phyloP scores from a whole-genome alignment of 2,888 invertebrate species.

The Synergus japonicus region DNA sequence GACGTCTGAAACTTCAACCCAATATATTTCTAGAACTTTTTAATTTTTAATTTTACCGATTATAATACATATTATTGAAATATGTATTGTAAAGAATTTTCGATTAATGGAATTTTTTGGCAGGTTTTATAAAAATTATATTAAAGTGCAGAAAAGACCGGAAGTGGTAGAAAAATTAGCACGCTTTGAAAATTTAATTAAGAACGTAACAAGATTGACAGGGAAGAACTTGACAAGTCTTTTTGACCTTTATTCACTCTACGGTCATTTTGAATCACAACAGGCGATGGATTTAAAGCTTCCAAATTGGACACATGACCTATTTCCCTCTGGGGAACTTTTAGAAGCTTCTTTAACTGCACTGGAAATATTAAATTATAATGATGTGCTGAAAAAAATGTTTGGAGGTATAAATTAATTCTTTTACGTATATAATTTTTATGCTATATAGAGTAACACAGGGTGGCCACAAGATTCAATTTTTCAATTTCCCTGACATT shows the following conservation, averaged over 20 bases:
- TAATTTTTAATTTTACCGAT: too few relatives aligned
- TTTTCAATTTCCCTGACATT: too few relatives aligned
- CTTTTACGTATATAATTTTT: too few relatives aligned
- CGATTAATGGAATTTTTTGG: too few relatives aligned
- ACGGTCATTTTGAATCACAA: slow-evolving; percentile 62
- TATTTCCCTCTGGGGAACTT: slow-evolving; percentile 78
- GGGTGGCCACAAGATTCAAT: too few relatives aligned
- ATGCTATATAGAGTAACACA: too few relatives aligned
- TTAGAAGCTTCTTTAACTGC: slow-evolving; percentile 79
- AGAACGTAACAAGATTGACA: slow-evolving; percentile 13
- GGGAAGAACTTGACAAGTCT: slow-evolving; percentile 6
- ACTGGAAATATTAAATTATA: slow-evolving; percentile 80
- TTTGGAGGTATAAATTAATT: slow-evolving; percentile 78
- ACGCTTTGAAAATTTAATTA: slow-evolving; percentile 21
- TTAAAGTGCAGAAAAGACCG: not conserved
- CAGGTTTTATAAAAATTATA: not conserved
- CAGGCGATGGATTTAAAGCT: slow-evolving; percentile 79
- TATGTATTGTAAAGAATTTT: too few relatives aligned
- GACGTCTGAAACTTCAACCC: too few relatives aligned
- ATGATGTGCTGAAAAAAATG: slow-evolving; percentile 77
- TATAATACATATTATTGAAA: too few relatives aligned
- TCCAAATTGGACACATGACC: slow-evolving; percentile 80
- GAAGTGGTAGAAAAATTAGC: slow-evolving; percentile 11
- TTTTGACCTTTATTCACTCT: slow-evolving; percentile 54
- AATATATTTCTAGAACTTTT: too few relatives aligned